These are phyloP conservation scores for Polymixis lichenea DNA, from an alignment of 2,888 invertebrate genomes.

Conservation along the genomic window DNA sequence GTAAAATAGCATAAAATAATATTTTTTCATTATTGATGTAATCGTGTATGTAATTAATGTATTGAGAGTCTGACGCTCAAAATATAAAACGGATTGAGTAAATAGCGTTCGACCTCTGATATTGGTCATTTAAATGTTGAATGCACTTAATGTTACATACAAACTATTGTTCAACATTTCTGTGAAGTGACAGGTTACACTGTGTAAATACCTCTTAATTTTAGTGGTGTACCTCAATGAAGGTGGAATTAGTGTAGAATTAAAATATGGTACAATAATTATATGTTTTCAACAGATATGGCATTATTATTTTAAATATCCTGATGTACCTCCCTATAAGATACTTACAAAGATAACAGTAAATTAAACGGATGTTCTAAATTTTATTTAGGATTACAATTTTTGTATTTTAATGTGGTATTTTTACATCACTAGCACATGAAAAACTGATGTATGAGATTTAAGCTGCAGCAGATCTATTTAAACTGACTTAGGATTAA, in stretches of 20 bases:
- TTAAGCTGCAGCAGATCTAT: slow-evolving; percentile 6
- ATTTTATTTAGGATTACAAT: slow-evolving; percentile 8
- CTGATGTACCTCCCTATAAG: not conserved
- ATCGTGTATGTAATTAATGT: slow-evolving; percentile 46
- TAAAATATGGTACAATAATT: slow-evolving; percentile 75
- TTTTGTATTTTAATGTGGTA: slow-evolving; percentile 5
- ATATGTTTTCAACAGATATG: slow-evolving; percentile 68
- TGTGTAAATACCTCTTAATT: slow-evolving; percentile 66
- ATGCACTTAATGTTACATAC: slow-evolving; percentile 46
- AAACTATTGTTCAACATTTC: slow-evolving; percentile 46
- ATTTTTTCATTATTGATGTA: slow-evolving; percentile 66
- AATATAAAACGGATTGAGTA: slow-evolving; percentile 48
- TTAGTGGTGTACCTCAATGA: slow-evolving; percentile 62
- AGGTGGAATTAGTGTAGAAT: slow-evolving; percentile 66
- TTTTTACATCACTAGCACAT: not conserved
- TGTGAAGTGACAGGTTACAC: slow-evolving; percentile 59
- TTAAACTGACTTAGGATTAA: slow-evolving; percentile 30
- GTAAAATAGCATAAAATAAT: slow-evolving; percentile 61
- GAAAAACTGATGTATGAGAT: not conserved
- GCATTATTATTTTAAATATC: slow-evolving; percentile 44
- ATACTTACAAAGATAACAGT: slow-evolving; percentile 4
- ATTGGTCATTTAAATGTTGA: slow-evolving; percentile 47
- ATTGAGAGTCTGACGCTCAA: slow-evolving; percentile 57
- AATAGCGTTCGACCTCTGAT: slow-evolving; percentile 38
- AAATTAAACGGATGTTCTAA: slow-evolving; percentile 23